Percentiles rank a stretch among this genome's conserved stretches.
These are phyloP conservation scores for Dreissena rostriformis DNA, from an alignment of 1,140 invertebrate species.

Conservation along the genomic window DNA sequence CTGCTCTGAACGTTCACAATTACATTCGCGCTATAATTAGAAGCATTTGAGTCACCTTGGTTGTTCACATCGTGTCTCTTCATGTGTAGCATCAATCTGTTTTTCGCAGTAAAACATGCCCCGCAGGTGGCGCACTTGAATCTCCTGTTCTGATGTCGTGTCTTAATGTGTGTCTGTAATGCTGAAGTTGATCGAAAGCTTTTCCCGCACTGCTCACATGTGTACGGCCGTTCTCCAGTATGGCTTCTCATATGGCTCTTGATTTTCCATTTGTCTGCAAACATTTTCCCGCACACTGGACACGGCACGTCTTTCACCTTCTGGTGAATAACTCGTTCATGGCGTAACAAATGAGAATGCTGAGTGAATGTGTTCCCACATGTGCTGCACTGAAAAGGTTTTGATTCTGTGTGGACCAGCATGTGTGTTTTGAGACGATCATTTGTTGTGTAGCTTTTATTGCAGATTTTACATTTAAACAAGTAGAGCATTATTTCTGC, in stretches of 20 bases:
- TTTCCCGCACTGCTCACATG: neutral
- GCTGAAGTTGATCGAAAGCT: neutral
- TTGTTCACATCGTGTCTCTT: no score
- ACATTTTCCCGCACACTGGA: neutral
- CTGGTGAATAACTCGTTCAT: neutral
- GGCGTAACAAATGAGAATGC: neutral
- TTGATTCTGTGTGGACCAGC: neutral
- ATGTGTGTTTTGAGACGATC: neutral
- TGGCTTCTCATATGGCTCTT: constrained; percentile 1
- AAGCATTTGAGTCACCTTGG: no score
- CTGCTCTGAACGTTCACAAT: no score
- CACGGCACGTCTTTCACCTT: neutral
- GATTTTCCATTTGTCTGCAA: neutral
- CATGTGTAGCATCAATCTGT: neutral
- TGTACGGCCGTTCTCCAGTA: neutral
- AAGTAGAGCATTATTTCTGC: neutral
- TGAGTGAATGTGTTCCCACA: neutral
- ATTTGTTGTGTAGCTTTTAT: constrained; percentile 3
- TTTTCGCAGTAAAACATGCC: neutral
- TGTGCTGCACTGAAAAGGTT: neutral
- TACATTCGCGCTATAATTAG: no score
- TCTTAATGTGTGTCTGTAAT: neutral
- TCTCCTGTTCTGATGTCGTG: neutral
- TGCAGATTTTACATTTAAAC: neutral
- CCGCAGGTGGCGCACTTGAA: neutral